Evolutionary conservation across 2,113 vertebrate genomes (phyloP).

Genomic region (Delphinapterus leucas): DNA sequence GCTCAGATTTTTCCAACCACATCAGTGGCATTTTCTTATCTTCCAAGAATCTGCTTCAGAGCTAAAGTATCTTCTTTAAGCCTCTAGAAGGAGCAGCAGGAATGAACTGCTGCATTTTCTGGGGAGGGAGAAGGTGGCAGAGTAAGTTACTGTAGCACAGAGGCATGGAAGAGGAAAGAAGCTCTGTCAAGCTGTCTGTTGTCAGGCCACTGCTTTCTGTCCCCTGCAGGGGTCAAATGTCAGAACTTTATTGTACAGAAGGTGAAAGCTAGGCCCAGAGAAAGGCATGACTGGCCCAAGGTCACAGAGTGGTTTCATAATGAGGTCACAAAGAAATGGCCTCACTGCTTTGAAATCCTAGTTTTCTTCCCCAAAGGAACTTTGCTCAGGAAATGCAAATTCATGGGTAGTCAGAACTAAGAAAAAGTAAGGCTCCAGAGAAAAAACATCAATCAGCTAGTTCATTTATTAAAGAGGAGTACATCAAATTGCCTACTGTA

Average conservation of each 20-base stretch:
- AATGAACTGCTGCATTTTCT: neutral
- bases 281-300: neutral
- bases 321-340: neutral
- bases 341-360: constrained; percentile 18
- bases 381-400: constrained; percentile 33
- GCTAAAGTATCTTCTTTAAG: constrained; percentile 20
- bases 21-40: constrained; percentile 60
- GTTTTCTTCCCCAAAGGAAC: neutral
- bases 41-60: constrained; percentile 37
- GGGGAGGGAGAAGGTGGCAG: neutral
- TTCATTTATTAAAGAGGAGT: neutral
- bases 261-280: neutral
- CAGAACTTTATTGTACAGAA: constrained; percentile 3
- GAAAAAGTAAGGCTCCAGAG: neutral
- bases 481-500: neutral
- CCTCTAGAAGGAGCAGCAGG: neutral
- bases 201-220: neutral
- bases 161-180: neutral
- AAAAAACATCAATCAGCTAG: neutral
- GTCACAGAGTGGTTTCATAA: constrained; percentile 15
- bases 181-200: neutral
- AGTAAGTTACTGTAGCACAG: neutral
- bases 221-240: neutral
- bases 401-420: neutral
- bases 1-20: constrained; percentile 49